Conservation (phyloP, 2,888 invertebrate species). For the Hypercompe scribonia region DNA sequence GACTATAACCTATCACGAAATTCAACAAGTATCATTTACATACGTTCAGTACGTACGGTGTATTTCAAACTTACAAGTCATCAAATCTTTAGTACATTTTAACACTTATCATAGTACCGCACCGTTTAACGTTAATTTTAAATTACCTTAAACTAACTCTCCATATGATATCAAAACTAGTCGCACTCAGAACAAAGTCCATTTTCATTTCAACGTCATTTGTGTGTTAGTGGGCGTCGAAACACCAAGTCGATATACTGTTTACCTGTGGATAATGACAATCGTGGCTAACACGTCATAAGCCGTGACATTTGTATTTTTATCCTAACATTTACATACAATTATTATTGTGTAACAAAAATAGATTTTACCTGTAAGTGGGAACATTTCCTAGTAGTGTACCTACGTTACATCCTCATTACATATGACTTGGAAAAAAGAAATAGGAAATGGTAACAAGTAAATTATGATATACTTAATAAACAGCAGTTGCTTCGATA, state of each 20-base stretch:
- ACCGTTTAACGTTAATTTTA: conserved; percentile 20
- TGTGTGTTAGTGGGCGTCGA: conserved; percentile 26
- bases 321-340: conserved; percentile 30
- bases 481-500: neutral
- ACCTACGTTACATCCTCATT: neutral
- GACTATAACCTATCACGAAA: neutral
- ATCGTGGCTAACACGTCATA: conserved; percentile 30
- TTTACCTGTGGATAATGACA: conserved; percentile 33
- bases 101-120: neutral
- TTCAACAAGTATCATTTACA: conserved; percentile 11
- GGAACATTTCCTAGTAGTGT: neutral
- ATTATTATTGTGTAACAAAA: conserved; percentile 26
- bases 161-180: conserved; percentile 18
- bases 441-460: neutral
- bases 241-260: conserved; percentile 26
- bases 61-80: conserved; percentile 1
- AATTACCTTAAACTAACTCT: conserved; percentile 7
- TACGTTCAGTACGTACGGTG: no score
- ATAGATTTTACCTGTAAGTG: conserved; percentile 14
- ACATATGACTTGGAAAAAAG: neutral
- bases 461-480: neutral
- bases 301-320: conserved; percentile 36
- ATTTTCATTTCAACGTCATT: conserved; percentile 11
- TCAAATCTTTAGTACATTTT: neutral
- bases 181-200: neutral